Evolutionary conservation across 2,797 vertebrate species (phyloP).

Genomic region (Enteromius unitaeniatus): DNA sequence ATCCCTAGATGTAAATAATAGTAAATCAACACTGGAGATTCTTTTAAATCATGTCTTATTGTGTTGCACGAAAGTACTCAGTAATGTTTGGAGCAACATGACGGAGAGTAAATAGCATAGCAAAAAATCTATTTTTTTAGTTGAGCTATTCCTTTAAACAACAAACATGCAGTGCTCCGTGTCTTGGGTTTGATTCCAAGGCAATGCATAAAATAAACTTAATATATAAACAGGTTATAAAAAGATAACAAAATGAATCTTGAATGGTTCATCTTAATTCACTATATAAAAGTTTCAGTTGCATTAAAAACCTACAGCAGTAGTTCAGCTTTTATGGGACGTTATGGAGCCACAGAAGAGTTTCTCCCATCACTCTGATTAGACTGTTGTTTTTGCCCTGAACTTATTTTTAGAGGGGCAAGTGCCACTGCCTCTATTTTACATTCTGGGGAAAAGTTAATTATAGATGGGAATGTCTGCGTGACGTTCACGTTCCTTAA

Average conservation of each 20-base stretch:
- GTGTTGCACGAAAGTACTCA: background rate
- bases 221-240: background rate
- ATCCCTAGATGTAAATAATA: background rate
- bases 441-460: slow-evolving; percentile 54
- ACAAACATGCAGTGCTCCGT: background rate
- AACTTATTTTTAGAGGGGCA: slow-evolving; percentile 57
- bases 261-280: background rate
- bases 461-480: slow-evolving; percentile 56
- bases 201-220: background rate
- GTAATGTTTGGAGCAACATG: background rate
- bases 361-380: background rate
- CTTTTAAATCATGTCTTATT: background rate
- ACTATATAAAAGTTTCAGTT: background rate
- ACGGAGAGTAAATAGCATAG: background rate
- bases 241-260: background rate
- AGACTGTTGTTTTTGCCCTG: slow-evolving; percentile 40
- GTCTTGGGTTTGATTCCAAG: background rate
- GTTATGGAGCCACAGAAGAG: background rate
- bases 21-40: background rate
- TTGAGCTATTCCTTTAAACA: background rate
- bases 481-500: slow-evolving; percentile 31
- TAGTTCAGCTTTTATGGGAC: background rate
- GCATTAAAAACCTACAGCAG: background rate
- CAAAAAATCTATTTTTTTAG: background rate
- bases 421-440: slow-evolving; percentile 50